Conservation (phyloP, 2,113 vertebrate species). For the Suricata suricatta region DNA sequence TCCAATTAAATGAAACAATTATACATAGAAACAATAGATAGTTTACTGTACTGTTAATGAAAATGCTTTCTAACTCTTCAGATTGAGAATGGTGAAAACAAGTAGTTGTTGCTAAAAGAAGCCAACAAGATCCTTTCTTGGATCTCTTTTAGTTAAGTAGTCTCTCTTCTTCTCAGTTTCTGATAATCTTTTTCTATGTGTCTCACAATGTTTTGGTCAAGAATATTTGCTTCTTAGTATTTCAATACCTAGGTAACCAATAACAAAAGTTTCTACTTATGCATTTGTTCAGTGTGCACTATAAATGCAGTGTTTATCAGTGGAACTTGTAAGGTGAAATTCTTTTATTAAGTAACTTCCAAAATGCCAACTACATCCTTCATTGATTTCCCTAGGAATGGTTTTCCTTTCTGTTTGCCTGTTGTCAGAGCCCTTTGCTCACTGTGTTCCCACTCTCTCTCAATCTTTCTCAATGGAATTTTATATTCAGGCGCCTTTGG, state of each 20-base stretch:
- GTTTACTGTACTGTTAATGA: neutral
- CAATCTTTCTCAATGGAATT: neutral
- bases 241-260: neutral
- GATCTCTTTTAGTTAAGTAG: neutral
- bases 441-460: neutral
- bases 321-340: neutral
- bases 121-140: neutral
- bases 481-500: neutral
- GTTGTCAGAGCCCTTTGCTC: neutral
- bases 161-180: neutral
- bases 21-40: neutral
- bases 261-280: neutral
- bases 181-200: neutral
- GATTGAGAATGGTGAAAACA: neutral
- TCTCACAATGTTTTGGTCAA: neutral
- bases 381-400: neutral
- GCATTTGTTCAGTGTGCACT: neutral
- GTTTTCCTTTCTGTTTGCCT: neutral
- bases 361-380: neutral
- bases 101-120: neutral
- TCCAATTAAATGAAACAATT: neutral
- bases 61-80: slow-evolving; percentile 3
- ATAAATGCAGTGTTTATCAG: neutral
- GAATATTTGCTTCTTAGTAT: neutral
- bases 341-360: slow-evolving; percentile 16